These are phyloP conservation scores for Conus canariensis DNA, from an alignment of 2,888 invertebrate genomes.

Conservation along the genomic window DNA sequence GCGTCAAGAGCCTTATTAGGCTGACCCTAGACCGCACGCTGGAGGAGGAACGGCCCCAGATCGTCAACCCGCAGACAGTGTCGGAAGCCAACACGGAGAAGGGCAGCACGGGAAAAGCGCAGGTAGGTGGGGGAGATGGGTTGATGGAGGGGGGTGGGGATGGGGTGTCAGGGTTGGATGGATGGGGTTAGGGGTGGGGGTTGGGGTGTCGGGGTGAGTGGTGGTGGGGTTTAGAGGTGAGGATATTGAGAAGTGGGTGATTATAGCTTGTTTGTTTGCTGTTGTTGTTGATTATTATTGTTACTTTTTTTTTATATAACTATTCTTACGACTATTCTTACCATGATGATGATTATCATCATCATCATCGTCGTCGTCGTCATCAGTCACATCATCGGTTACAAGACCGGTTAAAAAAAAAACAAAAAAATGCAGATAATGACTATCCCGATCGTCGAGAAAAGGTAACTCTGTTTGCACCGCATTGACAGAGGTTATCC, in stretches of 20 bases:
- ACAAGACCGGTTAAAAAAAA: too few relatives aligned
- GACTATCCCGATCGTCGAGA: too few relatives aligned
- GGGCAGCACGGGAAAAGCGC: neutral
- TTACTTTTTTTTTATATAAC: too few relatives aligned
- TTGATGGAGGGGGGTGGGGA: neutral
- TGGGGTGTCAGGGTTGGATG: neutral
- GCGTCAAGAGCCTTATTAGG: neutral
- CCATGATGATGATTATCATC: too few relatives aligned
- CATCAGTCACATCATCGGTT: too few relatives aligned
- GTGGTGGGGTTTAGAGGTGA: neutral
- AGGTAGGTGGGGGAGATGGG: neutral
- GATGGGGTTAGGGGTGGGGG: neutral
- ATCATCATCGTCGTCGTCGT: too few relatives aligned
- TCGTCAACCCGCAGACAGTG: neutral
- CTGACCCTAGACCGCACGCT: neutral
- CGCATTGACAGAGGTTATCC: too few relatives aligned
- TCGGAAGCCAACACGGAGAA: neutral
- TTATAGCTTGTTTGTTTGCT: too few relatives aligned
- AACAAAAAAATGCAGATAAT: too few relatives aligned
- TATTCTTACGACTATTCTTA: too few relatives aligned
- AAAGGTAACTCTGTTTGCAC: too few relatives aligned
- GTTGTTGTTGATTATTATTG: too few relatives aligned
- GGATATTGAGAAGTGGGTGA: neutral
- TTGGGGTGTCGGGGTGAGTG: neutral
- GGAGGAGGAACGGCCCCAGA: neutral